A percentile compares a stretch with the other conserved stretches of the same genome.
Evolutionary conservation across 2,888 invertebrate species (phyloP).

Genomic region (Chymomyza amoena): DNA sequence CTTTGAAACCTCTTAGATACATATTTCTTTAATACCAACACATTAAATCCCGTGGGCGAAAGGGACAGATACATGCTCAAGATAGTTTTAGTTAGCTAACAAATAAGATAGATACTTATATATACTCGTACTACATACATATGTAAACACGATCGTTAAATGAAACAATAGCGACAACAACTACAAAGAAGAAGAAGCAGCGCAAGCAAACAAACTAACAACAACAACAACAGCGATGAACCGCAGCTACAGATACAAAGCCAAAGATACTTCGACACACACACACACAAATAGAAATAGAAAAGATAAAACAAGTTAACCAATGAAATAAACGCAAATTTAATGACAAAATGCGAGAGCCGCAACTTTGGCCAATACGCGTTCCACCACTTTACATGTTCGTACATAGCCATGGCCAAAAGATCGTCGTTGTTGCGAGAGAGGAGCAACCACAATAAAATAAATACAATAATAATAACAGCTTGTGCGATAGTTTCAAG

Average conservation of each 20-base stretch:
- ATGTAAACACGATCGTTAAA: slow-evolving; percentile 69
- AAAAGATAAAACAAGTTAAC: slow-evolving; percentile 55
- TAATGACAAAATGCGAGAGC: slow-evolving; percentile 66
- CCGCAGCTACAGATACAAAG: not conserved
- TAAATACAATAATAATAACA: slow-evolving; percentile 9
- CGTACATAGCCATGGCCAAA: slow-evolving; percentile 39
- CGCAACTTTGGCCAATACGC: slow-evolving; percentile 66
- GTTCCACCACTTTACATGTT: slow-evolving; percentile 12
- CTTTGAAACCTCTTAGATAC: too few species aligned
- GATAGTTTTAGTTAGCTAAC: not conserved
- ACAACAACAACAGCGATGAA: slow-evolving; percentile 19
- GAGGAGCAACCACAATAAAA: slow-evolving; percentile 19
- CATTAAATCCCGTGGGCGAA: slow-evolving; percentile 51
- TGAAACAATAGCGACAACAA: slow-evolving; percentile 37
- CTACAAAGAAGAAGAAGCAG: not conserved
- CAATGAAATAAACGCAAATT: slow-evolving; percentile 74
- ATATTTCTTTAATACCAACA: too few species aligned
- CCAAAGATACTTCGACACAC: slow-evolving; percentile 9
- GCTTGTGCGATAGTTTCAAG: not conserved
- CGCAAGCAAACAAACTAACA: not conserved
- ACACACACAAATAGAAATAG: slow-evolving; percentile 21
- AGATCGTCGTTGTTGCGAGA: slow-evolving; percentile 24
- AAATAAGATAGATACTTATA: not conserved
- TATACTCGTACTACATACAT: slow-evolving; percentile 6
- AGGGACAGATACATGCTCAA: not conserved